Evolutionary conservation across 1,140 invertebrate species (phyloP).

Genomic region (Drusus annulatus): DNA sequence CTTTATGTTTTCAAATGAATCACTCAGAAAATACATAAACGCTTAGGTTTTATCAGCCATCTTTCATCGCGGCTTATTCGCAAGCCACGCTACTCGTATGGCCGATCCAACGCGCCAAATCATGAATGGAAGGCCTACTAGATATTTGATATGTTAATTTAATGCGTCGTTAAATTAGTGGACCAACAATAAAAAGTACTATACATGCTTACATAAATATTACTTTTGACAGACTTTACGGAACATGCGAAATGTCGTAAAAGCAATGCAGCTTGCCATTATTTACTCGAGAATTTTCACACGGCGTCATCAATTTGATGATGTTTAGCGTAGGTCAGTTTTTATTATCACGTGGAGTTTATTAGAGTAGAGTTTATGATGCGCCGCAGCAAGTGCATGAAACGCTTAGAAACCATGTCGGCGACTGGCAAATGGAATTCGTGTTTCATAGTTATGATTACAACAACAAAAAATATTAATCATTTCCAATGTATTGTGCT

Average conservation of each 20-base stretch:
- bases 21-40: too few species aligned
- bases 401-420: background rate
- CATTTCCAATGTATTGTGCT: too few species aligned
- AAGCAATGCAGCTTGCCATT: slow-evolving; percentile 31
- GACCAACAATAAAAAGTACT: slow-evolving; percentile 33
- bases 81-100: too few species aligned
- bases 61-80: too few species aligned
- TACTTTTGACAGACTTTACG: slow-evolving; percentile 33
- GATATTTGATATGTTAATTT: slow-evolving; percentile 38
- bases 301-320: slow-evolving; percentile 43
- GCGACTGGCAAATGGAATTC: too few species aligned
- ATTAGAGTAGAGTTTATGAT: slow-evolving; percentile 55
- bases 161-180: slow-evolving; percentile 35
- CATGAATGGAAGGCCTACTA: slow-evolving; percentile 26
- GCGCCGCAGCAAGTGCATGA: background rate
- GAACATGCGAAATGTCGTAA: slow-evolving; percentile 40
- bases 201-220: slow-evolving; percentile 41
- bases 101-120: background rate
- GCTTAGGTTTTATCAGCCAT: too few species aligned
- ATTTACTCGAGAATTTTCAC: slow-evolving; percentile 40
- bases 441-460: too few species aligned
- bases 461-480: too few species aligned
- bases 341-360: slow-evolving; percentile 55
- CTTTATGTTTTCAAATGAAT: too few species aligned
- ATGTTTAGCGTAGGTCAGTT: slow-evolving; percentile 55